Evolutionary conservation across 2,797 vertebrate genomes (phyloP).

Genomic region (Poeciliopsis presidionis): DNA sequence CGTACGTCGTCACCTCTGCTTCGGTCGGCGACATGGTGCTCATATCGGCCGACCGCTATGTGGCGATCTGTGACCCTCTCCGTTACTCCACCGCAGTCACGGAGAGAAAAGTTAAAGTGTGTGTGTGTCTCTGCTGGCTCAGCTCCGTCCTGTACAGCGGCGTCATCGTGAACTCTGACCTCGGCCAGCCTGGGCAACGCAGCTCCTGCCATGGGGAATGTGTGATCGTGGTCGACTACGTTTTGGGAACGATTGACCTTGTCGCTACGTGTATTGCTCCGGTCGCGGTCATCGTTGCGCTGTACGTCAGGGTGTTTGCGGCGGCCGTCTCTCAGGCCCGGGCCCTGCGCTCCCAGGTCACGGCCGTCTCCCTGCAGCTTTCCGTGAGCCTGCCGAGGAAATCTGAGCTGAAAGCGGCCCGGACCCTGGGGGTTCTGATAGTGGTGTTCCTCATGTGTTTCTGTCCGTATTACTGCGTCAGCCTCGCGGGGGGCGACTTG

Average conservation of each 20-base stretch:
- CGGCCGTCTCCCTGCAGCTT: neutral
- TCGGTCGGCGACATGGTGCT: slow-evolving; percentile 34
- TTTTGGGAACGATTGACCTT: slow-evolving; percentile 5
- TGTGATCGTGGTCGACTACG: neutral
- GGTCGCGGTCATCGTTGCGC: neutral
- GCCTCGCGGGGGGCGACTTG: fast-evolving
- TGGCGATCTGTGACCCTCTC: slow-evolving; percentile 24
- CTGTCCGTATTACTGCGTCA: slow-evolving; percentile 17
- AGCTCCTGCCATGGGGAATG: slow-evolving; percentile 39
- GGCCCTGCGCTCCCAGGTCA: slow-evolving; percentile 22
- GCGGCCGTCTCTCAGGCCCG: slow-evolving; percentile 33
- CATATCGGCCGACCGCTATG: slow-evolving; percentile 21
- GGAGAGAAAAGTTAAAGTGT: neutral
- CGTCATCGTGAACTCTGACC: neutral
- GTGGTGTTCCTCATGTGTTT: slow-evolving; percentile 32
- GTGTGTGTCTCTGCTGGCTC: slow-evolving; percentile 36
- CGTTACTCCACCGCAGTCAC: slow-evolving; percentile 22
- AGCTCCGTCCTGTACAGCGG: slow-evolving; percentile 17
- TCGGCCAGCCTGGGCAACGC: neutral
- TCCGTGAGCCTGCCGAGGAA: neutral
- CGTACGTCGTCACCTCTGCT: neutral
- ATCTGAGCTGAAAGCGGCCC: slow-evolving; percentile 42
- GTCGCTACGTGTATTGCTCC: slow-evolving; percentile 1
- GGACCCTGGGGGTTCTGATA: slow-evolving; percentile 33
- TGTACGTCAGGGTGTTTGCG: slow-evolving; percentile 28